Percentiles rank a stretch among this genome's conserved stretches.
These are phyloP conservation scores for Halcyon chelicuti DNA, from an alignment of 2,797 vertebrate species.

Conservation along the genomic window DNA sequence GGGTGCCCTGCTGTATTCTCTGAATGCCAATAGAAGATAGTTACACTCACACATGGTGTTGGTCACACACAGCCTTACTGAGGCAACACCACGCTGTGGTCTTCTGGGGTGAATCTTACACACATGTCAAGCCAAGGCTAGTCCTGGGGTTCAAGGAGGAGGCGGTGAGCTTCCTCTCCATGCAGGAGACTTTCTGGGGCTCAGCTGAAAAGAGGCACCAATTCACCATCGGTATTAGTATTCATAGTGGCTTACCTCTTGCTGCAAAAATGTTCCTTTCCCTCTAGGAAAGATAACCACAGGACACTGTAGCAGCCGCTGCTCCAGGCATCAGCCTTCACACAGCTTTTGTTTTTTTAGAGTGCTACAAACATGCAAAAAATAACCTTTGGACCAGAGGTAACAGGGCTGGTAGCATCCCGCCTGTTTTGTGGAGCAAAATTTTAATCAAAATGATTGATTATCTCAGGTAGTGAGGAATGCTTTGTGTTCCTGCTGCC, in stretches of 20 bases:
- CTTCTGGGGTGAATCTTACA: background rate
- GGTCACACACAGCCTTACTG: background rate
- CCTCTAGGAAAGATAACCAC: background rate
- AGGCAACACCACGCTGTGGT: rapidly evolving
- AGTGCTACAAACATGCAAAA: background rate
- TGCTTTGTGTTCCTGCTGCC: background rate
- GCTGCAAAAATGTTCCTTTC: background rate
- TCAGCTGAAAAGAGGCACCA: background rate
- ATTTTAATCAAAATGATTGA: background rate
- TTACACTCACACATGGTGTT: rapidly evolving
- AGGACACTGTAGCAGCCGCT: background rate
- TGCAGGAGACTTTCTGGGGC: background rate
- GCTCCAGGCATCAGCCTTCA: background rate
- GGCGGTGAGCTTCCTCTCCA: background rate
- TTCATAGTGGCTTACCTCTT: background rate
- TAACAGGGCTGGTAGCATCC: background rate
- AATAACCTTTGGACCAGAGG: background rate
- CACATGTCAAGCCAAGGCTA: background rate
- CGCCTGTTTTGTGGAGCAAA: background rate
- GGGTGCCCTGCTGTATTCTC: background rate
- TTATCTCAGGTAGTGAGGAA: background rate
- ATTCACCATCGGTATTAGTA: no score
- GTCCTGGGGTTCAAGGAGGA: background rate
- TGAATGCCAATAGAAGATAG: background rate
- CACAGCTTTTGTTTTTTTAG: background rate